Evolutionary conservation across 2,113 vertebrate species (phyloP).

Genomic region (Nematolebias whitei): DNA sequence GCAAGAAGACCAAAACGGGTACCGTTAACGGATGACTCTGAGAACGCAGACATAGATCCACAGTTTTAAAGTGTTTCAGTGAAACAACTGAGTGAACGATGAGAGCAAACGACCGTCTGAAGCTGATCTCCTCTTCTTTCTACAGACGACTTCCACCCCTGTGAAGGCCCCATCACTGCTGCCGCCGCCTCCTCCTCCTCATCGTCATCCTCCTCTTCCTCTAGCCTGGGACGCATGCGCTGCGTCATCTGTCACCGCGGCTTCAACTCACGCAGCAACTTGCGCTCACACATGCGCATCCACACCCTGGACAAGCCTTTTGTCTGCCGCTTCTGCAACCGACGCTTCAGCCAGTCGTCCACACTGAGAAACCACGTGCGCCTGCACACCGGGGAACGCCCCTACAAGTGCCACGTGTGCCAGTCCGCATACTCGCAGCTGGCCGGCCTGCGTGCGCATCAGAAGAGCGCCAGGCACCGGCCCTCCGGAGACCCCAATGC

Average conservation of each 20-base stretch:
- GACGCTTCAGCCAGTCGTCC: slow-evolving; percentile 98
- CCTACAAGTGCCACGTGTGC: slow-evolving; percentile 97
- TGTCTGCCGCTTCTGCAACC: slow-evolving; percentile 96
- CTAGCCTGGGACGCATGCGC: slow-evolving; percentile 92
- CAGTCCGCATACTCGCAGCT: slow-evolving; percentile 97
- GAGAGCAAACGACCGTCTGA: neutral
- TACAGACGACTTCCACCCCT: slow-evolving; percentile 89
- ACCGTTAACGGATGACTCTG: slow-evolving; percentile 10
- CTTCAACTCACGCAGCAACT: slow-evolving; percentile 98
- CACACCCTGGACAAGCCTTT: slow-evolving; percentile 99
- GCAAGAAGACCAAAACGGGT: slow-evolving; percentile 94
- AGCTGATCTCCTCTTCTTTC: neutral
- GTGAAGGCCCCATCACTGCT: slow-evolving; percentile 74
- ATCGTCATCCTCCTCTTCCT: slow-evolving; percentile 87
- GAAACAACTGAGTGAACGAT: neutral
- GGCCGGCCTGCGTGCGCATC: slow-evolving; percentile 93
- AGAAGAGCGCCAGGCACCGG: slow-evolving; percentile 95
- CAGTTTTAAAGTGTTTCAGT: neutral
- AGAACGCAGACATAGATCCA: no score
- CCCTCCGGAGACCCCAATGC: slow-evolving; percentile 72
- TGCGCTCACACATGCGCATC: slow-evolving; percentile 99
- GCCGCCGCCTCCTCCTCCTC: slow-evolving; percentile 48
- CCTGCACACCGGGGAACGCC: slow-evolving; percentile 96
- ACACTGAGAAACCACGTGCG: slow-evolving; percentile 96
- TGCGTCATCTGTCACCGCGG: slow-evolving; percentile 97